Evolutionary conservation across 1,140 invertebrate genomes (phyloP).

Genomic region (Drosophila malerkotliana): DNA sequence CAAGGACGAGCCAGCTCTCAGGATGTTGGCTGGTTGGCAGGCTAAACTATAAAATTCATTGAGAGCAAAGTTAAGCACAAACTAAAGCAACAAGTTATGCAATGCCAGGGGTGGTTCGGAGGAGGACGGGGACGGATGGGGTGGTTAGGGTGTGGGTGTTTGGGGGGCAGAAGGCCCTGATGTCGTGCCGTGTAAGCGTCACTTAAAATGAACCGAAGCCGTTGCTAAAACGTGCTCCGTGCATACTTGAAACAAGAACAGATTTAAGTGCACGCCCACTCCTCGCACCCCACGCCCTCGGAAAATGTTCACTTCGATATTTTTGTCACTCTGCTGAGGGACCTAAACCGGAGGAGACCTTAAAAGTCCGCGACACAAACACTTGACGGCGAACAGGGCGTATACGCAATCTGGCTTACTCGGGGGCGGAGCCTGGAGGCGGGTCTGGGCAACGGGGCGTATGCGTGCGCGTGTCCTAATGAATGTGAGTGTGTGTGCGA

Average conservation of each 20-base stretch:
- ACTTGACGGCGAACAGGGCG: conserved; percentile 55
- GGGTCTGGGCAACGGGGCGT: conserved; percentile 36
- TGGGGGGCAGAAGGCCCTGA: conserved; percentile 12
- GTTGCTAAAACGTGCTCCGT: conserved; percentile 64
- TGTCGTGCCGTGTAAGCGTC: conserved; percentile 75
- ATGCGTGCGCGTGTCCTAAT: conserved; percentile 69
- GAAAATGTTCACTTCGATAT: conserved; percentile 50
- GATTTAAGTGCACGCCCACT: conserved; percentile 68
- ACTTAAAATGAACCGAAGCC: conserved; percentile 69
- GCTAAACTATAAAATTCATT: conserved; percentile 79
- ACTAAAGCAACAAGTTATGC: conserved; percentile 70
- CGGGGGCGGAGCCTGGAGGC: background rate
- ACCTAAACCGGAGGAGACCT: conserved; percentile 7
- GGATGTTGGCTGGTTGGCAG: conserved; percentile 37
- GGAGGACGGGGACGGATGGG: too few species aligned
- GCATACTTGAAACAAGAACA: conserved; percentile 72
- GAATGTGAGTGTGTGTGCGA: conserved; percentile 55
- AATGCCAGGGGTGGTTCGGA: background rate
- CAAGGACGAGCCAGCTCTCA: conserved; percentile 20
- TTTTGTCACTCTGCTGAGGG: conserved; percentile 64
- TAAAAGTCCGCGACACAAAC: conserved; percentile 53
- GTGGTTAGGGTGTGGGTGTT: too few species aligned
- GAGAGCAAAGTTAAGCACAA: conserved; percentile 76
- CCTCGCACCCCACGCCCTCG: background rate
- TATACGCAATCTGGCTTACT: conserved; percentile 64